phyloP scores from a whole-genome alignment of 2,888 invertebrate genomes.

The Lycaena phlaeas region DNA sequence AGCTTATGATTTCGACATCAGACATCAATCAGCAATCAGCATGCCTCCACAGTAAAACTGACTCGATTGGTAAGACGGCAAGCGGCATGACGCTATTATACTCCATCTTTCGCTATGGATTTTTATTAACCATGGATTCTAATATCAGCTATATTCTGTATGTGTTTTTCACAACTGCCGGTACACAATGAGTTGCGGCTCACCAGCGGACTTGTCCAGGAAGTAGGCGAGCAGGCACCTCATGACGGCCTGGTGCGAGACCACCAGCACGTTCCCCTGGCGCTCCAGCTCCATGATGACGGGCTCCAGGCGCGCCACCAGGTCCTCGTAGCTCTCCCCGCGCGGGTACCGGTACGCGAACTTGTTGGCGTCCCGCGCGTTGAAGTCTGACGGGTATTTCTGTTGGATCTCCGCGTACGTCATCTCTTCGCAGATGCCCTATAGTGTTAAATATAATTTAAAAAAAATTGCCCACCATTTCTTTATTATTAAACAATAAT shows the following conservation, averaged over 20 bases:
- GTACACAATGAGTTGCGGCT: too few relatives aligned
- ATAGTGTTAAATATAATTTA: too few relatives aligned
- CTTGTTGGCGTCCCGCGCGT: slow-evolving; percentile 95
- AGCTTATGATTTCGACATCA: too few relatives aligned
- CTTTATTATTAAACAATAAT: too few relatives aligned
- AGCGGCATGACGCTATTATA: too few relatives aligned
- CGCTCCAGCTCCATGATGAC: slow-evolving; percentile 99
- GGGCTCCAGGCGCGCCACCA: slow-evolving; percentile 97
- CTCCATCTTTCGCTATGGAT: too few relatives aligned
- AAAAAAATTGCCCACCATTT: too few relatives aligned
- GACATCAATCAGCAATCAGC: too few relatives aligned
- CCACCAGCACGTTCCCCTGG: slow-evolving; percentile 95
- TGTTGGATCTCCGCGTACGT: slow-evolving; percentile 97
- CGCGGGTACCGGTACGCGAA: slow-evolving; percentile 94
- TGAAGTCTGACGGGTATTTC: slow-evolving; percentile 96
- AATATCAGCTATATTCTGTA: neutral
- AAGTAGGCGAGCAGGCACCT: slow-evolving; percentile 98
- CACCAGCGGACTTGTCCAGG: slow-evolving; percentile 93
- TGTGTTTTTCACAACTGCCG: neutral
- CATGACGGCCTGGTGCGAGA: slow-evolving; percentile 97
- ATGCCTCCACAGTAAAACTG: too few relatives aligned
- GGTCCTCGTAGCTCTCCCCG: slow-evolving; percentile 97
- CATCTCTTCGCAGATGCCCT: slow-evolving; percentile 99
- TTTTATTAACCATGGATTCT: too few relatives aligned
- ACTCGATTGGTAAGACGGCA: too few relatives aligned